These are phyloP conservation scores for Conistra vaccinii DNA, from an alignment of 2,888 invertebrate species.

Conservation along the genomic window DNA sequence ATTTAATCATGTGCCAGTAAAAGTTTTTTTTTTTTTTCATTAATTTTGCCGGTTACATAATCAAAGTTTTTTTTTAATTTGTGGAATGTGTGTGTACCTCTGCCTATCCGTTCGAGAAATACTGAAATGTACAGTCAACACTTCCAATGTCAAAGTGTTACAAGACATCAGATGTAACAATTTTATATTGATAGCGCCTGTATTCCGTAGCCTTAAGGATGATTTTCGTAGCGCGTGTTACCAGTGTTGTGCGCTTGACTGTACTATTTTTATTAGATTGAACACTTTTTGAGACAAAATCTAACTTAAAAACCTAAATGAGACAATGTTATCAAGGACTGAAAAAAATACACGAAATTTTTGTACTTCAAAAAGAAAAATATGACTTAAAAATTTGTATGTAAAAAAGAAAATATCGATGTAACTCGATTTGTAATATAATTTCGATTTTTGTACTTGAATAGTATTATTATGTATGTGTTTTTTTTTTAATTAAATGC, in stretches of 20 bases:
- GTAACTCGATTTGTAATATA: constrained; percentile 30
- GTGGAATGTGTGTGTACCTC: no score
- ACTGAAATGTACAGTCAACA: not conserved
- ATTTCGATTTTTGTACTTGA: constrained; percentile 49
- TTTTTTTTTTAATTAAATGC: constrained; percentile 16
- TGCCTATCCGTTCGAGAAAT: not conserved
- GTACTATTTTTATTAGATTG: not conserved
- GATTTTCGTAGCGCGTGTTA: not conserved
- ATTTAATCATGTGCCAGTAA: not conserved
- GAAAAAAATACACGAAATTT: constrained; percentile 36
- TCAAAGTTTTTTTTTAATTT: not conserved
- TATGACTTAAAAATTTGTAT: constrained; percentile 44
- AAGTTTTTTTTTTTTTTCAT: not conserved
- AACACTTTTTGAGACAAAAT: constrained; percentile 11
- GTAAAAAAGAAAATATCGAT: constrained; percentile 29
- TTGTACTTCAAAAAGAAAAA: constrained; percentile 48
- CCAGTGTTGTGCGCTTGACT: not conserved
- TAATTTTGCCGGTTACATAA: not conserved
- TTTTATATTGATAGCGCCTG: not conserved
- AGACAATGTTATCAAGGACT: constrained; percentile 39
- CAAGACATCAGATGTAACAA: not conserved
- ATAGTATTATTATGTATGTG: constrained; percentile 45
- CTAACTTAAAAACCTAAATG: constrained; percentile 6
- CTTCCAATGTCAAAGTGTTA: not conserved
- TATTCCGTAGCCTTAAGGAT: not conserved